Conservation (phyloP, 1,140 invertebrate species). For the Samia ricini region DNA sequence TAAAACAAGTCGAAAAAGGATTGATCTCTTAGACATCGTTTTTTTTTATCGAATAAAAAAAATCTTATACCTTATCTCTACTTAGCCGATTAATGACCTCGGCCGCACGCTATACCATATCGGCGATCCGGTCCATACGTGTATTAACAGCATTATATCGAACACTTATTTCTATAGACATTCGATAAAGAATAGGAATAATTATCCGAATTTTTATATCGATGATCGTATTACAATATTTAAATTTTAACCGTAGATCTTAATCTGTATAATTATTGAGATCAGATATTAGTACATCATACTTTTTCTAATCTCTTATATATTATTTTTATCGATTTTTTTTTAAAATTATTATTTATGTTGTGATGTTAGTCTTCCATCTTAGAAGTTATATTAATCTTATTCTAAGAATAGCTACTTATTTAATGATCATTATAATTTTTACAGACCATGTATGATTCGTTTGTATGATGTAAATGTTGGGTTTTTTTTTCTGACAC, state of each 20-base stretch:
- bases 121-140: no score
- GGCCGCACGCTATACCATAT: no score
- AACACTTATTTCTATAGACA: no score
- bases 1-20: no score
- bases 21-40: no score
- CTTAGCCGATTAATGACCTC: no score
- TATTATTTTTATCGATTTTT: conserved; percentile 49
- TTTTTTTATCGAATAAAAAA: no score
- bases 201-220: no score
- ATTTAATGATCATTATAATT: conserved; percentile 47
- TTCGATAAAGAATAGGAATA: no score
- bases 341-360: conserved; percentile 73
- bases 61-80: no score
- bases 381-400: conserved; percentile 55
- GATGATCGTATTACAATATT: not conserved
- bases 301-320: not conserved
- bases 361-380: conserved; percentile 76
- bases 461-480: not conserved
- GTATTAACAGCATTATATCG: no score
- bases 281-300: not conserved
- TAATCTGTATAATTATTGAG: not conserved
- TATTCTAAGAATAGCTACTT: conserved; percentile 66
- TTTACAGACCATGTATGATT: conserved; percentile 3
- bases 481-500: not conserved
- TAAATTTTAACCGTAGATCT: not conserved